Percentiles rank a stretch among this genome's conserved stretches.
Evolutionary conservation across 2,113 vertebrate species (phyloP).

Genomic region (Elephantulus edwardii): DNA sequence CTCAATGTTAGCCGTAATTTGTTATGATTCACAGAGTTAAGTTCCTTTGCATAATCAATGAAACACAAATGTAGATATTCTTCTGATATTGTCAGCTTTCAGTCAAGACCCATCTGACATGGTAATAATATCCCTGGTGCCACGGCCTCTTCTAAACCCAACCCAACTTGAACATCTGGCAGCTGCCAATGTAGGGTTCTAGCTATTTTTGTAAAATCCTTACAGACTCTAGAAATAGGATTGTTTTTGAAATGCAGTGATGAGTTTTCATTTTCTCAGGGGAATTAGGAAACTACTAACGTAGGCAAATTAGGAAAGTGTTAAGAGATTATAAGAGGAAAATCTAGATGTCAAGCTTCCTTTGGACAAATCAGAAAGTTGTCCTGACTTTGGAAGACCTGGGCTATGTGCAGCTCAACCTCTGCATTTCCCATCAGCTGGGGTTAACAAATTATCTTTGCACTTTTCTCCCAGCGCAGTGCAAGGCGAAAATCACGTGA

Average conservation of each 20-base stretch:
- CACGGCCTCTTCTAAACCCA: too few relatives aligned
- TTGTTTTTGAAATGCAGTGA: neutral
- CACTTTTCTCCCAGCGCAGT: neutral
- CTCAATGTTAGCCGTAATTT: too few relatives aligned
- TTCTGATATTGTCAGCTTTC: too few relatives aligned
- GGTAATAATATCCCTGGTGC: too few relatives aligned
- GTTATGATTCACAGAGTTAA: too few relatives aligned
- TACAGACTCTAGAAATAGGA: constrained; percentile 21
- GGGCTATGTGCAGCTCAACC: neutral
- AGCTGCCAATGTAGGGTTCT: too few relatives aligned
- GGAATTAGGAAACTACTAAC: neutral
- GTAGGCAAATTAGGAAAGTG: constrained; percentile 2
- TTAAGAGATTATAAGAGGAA: neutral
- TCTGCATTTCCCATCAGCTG: neutral
- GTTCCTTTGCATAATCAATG: too few relatives aligned
- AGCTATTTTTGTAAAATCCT: constrained; percentile 10
- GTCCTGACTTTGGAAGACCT: neutral
- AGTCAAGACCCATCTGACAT: too few relatives aligned
- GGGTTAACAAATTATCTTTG: constrained; percentile 30
- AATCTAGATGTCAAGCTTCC: neutral
- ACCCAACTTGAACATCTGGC: too few relatives aligned
- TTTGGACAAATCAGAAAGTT: neutral
- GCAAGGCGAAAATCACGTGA: neutral
- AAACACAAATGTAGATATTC: too few relatives aligned
- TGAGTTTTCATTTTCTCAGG: constrained; percentile 50